phyloP scores from a whole-genome alignment of 1,140 invertebrate species.

The Heliconius hermathena region DNA sequence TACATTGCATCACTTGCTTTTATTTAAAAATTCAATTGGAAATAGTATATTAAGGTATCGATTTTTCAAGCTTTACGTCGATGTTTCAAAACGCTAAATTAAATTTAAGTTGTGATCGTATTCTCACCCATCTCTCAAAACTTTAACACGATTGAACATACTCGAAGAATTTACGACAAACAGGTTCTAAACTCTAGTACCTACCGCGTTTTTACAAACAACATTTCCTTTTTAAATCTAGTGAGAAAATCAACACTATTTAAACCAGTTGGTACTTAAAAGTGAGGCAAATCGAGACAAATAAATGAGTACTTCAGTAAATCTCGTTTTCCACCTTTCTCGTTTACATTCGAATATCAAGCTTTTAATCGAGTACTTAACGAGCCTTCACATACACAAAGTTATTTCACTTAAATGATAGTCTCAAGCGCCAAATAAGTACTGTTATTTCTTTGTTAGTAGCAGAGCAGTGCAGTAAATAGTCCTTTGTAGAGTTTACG shows the following conservation, averaged over 20 bases:
- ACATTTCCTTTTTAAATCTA: conserved; percentile 9
- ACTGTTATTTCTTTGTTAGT: conserved; percentile 20
- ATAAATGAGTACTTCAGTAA: conserved; percentile 10
- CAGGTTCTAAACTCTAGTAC: not conserved
- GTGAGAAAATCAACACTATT: conserved; percentile 12
- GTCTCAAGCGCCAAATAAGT: not conserved
- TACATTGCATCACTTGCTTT: conserved; percentile 1
- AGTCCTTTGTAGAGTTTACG: conserved; percentile 24
- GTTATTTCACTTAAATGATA: conserved; percentile 9
- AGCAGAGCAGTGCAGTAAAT: conserved; percentile 24
- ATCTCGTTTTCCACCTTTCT: not conserved
- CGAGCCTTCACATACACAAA: conserved; percentile 10
- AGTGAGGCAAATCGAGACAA: conserved; percentile 4
- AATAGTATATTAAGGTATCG: not conserved
- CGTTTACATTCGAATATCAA: conserved; percentile 6
- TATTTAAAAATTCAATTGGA: not conserved
- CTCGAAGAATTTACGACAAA: not conserved
- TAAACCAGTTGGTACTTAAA: not conserved
- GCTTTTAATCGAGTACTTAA: conserved; percentile 5
- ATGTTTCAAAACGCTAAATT: not conserved
- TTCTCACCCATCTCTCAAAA: not conserved
- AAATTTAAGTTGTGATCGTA: not conserved
- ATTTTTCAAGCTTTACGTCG: not conserved
- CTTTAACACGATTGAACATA: not conserved
- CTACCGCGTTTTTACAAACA: not conserved